phyloP scores from a whole-genome alignment of 2,113 vertebrate species.

The Oreochromis spilurus region DNA sequence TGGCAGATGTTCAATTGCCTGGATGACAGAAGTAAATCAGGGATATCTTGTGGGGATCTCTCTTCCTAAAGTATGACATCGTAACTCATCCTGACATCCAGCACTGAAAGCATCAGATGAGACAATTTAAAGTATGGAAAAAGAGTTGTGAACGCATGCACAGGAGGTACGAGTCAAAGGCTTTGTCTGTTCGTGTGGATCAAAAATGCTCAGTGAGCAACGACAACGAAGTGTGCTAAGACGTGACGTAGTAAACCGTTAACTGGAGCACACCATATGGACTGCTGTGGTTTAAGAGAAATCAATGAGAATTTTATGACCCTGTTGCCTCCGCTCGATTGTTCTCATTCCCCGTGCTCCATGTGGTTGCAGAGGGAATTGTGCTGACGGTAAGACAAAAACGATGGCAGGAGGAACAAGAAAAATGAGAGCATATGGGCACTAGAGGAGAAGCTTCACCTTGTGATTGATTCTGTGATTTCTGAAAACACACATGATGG shows the following conservation, averaged over 20 bases:
- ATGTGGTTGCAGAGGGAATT: not conserved
- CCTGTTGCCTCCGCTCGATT: not conserved
- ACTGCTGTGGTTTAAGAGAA: not conserved
- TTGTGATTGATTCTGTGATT: not conserved
- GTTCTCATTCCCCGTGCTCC: not conserved
- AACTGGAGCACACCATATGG: not conserved
- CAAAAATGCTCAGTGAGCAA: not conserved
- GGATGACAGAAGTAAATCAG: conserved; percentile 31
- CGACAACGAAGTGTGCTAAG: not conserved
- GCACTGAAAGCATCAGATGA: not conserved
- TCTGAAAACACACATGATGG: not conserved
- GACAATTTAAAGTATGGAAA: conserved; percentile 21
- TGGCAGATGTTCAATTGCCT: conserved; percentile 50
- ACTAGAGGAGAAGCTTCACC: not conserved
- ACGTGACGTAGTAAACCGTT: not conserved
- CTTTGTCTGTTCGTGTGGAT: not conserved
- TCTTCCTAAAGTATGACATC: conserved; percentile 22
- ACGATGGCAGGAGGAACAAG: not conserved
- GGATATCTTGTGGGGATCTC: conserved; percentile 16
- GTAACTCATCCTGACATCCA: conserved; percentile 34
- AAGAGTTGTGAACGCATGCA: not conserved
- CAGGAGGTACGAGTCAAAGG: not conserved
- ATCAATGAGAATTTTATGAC: conserved; percentile 10
- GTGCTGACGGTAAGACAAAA: not conserved
- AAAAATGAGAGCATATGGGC: not conserved